Conservation (phyloP, 2,113 vertebrate genomes). For the Bubalus kerabau region DNA sequence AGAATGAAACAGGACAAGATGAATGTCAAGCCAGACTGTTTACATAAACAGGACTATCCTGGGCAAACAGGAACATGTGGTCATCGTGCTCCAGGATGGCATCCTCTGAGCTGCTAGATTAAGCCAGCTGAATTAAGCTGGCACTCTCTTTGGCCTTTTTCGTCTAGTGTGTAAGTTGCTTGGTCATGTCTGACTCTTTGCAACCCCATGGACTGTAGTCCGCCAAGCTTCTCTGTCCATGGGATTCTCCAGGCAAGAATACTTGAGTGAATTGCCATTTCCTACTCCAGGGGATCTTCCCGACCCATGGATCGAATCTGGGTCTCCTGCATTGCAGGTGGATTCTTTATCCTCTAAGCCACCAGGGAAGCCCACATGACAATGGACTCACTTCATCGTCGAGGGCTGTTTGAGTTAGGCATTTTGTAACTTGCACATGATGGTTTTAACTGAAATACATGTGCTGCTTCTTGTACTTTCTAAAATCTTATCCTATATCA, state of each 20-base stretch:
- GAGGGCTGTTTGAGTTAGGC: neutral
- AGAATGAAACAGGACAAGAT: neutral
- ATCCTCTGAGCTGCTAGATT: neutral
- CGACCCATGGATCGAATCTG: accelerated
- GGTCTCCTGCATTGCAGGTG: neutral
- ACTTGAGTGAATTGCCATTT: neutral
- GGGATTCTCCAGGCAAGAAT: neutral
- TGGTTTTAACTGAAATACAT: neutral
- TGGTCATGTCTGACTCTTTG: neutral
- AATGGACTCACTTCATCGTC: neutral
- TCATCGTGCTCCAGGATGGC: neutral
- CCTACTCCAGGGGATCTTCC: neutral
- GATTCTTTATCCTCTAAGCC: neutral
- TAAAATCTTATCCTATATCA: neutral
- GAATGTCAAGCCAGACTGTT: neutral
- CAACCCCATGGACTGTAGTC: neutral
- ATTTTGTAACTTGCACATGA: neutral
- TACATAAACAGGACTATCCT: neutral
- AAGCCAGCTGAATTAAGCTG: neutral
- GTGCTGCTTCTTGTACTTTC: neutral
- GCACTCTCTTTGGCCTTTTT: neutral
- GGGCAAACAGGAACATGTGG: neutral
- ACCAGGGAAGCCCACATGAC: neutral
- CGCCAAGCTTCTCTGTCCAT: neutral
- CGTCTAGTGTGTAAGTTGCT: neutral